These are phyloP conservation scores for Peromyscus aztecus DNA, from an alignment of 2,797 vertebrate genomes.

Conservation along the genomic window DNA sequence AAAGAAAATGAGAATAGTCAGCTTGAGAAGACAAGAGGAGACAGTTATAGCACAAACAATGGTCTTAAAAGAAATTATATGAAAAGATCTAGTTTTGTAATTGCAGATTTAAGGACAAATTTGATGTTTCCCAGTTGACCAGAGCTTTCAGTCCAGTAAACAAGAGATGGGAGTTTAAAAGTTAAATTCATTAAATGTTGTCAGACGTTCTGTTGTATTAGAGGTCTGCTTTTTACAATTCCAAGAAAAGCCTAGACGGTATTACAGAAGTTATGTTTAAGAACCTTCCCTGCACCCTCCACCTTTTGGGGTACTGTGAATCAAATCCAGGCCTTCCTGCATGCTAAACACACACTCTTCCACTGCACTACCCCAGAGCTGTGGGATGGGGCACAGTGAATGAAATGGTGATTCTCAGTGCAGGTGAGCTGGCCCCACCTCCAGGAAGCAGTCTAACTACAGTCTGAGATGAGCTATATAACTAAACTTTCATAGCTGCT, in stretches of 20 bases:
- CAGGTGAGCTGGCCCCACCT: not conserved
- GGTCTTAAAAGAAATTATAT: not conserved
- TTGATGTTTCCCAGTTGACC: not conserved
- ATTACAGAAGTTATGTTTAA: conserved; percentile 23
- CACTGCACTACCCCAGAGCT: not conserved
- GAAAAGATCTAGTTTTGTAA: conserved; percentile 31
- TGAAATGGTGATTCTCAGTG: not conserved
- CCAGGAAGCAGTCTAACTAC: not conserved
- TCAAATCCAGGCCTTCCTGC: not conserved
- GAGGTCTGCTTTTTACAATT: conserved; percentile 35
- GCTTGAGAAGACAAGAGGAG: not conserved
- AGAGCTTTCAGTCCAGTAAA: not conserved
- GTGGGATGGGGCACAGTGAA: not conserved
- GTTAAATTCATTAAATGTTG: conserved; percentile 53
- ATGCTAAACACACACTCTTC: not conserved
- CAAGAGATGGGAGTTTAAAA: not conserved
- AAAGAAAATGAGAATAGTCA: conserved; percentile 47
- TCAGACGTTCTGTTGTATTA: not conserved
- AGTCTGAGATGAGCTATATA: not conserved
- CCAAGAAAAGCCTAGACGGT: not conserved
- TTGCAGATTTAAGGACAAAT: not conserved
- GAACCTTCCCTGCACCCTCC: not conserved
- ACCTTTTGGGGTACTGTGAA: not conserved
- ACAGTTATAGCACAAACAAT: not conserved
- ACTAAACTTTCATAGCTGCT: not conserved